Conservation (phyloP, 1,140 invertebrate species). For the Macrostomum lignano region DNA sequence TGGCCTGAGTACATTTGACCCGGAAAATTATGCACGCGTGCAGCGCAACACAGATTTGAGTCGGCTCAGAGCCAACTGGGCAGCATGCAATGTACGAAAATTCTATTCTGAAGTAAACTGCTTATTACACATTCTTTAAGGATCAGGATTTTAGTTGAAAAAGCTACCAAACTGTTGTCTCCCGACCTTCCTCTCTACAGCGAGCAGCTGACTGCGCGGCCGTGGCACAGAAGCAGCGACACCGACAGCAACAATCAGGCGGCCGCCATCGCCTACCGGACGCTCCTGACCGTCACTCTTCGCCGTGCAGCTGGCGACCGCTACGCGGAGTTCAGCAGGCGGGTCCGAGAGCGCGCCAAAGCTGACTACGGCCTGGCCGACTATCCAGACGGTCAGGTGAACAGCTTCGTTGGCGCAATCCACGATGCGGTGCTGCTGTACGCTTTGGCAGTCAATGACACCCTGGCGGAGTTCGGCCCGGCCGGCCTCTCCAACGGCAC, state of each 20-base stretch:
- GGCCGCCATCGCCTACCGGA: conserved; percentile 56
- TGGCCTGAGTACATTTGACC: too few species aligned
- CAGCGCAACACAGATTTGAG: too few species aligned
- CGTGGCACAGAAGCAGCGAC: conserved; percentile 54
- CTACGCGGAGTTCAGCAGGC: conserved; percentile 37
- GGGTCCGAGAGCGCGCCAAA: conserved; percentile 46
- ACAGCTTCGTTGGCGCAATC: conserved; percentile 51
- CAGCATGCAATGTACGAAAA: too few species aligned
- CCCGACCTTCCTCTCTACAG: too few species aligned
- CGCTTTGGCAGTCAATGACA: conserved; percentile 61
- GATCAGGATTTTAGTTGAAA: too few species aligned
- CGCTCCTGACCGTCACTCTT: conserved; percentile 60
- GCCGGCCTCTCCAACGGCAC: conserved; percentile 45
- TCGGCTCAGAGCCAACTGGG: too few species aligned
- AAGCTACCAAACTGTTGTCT: too few species aligned
- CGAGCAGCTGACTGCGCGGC: too few species aligned
- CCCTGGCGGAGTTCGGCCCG: conserved; percentile 41
- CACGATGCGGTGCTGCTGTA: conserved; percentile 61
- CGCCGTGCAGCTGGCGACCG: conserved; percentile 38
- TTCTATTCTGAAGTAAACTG: too few species aligned
- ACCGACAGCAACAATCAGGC: conserved; percentile 46
- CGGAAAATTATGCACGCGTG: too few species aligned
- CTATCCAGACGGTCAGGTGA: conserved; percentile 3
- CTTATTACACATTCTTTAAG: too few species aligned
- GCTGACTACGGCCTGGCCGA: conserved; percentile 36